Evolutionary conservation across 2,113 vertebrate genomes (phyloP), one percentile per base, ranked within the genome.

Genomic region (Ptyas mucosa): DNA sequence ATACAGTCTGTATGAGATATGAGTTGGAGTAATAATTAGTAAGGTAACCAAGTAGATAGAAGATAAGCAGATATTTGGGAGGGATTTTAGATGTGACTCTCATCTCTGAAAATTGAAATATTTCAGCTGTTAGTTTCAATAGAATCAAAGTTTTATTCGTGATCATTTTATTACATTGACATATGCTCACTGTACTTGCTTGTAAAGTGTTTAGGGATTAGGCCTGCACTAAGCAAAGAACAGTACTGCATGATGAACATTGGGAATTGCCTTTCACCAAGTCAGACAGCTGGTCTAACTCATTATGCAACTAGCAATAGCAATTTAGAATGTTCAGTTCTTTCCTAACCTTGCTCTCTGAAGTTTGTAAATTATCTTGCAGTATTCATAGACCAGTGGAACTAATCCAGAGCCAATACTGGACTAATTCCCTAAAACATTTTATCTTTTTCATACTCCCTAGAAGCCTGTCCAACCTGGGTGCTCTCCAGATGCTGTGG

Each of bases 1-100:
- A 39, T 0, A 0, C 0, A 90, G 26, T 52, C 46, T 95, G n/a
- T 21, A 55, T 58, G 3, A 21, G 0, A 0, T 85, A 49, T 8
- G 8, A 46, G 64, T 92, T 87, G 85, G 26, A 46, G 4, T 87
- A 87, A 85, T 0, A 46, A 93, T 88, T 87, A 20, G 58, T 69
- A 7, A 90, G 43, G 18, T 23, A 93, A 87, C 93, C 26, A 87
- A 53, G 61, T 89, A 75, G 8, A 1, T 11, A 14, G 69, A 9
- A 81, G 7, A 81, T 81, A 81, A 81, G 26, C 10, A n/a, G n/a
- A 64, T 64, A 53, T n/a, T 61, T 87, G 49, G 57, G 10, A 88
- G 52, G 3, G 18, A 46, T 39, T 10, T n/a, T 21, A 54, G 5
- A 29, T 53, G 15, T 10, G n/a, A 69, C 11, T 51, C 29, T 87